phyloP scores from a whole-genome alignment of 2,888 invertebrate species.

The Lacanobia oleracea region DNA sequence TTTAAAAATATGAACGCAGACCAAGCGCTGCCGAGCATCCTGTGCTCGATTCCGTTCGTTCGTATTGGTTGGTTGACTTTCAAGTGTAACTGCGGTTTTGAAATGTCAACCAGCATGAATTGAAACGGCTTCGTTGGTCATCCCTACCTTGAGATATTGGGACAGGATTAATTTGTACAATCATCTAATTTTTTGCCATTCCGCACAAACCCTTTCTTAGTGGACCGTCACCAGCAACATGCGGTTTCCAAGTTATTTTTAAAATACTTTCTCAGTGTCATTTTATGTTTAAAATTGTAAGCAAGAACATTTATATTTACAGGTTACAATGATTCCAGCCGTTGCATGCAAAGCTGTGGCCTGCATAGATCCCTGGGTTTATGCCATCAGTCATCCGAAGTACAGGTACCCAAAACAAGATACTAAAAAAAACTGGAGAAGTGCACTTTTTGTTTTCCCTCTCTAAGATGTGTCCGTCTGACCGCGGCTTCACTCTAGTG shows the following conservation, averaged over 20 bases:
- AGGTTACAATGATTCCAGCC: slow-evolving; percentile 96
- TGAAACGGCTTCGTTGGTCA: not conserved
- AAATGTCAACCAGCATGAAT: not conserved
- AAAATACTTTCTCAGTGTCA: not conserved
- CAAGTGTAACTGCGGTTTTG: too few relatives aligned
- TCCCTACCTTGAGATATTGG: not conserved
- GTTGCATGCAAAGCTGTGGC: slow-evolving; percentile 97
- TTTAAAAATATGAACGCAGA: too few relatives aligned
- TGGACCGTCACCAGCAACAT: not conserved
- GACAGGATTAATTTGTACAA: not conserved
- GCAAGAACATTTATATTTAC: slow-evolving; percentile 21
- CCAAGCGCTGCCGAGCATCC: not conserved
- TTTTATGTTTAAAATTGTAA: not conserved
- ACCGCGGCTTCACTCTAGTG: not conserved
- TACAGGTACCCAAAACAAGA: slow-evolving; percentile 90
- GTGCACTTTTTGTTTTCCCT: not conserved
- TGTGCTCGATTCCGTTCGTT: not conserved
- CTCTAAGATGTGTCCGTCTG: not conserved
- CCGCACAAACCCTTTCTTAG: not conserved
- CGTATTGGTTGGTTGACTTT: too few relatives aligned
- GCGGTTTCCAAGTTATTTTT: not conserved
- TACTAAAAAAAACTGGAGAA: not conserved
- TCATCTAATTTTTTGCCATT: not conserved
- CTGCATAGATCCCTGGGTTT: slow-evolving; percentile 97
- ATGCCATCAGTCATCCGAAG: slow-evolving; percentile 97